These are phyloP conservation scores for rat (Rattus norvegicus) DNA, from an alignment of 2,113 vertebrate genomes.

Conservation along the genomic window DNA sequence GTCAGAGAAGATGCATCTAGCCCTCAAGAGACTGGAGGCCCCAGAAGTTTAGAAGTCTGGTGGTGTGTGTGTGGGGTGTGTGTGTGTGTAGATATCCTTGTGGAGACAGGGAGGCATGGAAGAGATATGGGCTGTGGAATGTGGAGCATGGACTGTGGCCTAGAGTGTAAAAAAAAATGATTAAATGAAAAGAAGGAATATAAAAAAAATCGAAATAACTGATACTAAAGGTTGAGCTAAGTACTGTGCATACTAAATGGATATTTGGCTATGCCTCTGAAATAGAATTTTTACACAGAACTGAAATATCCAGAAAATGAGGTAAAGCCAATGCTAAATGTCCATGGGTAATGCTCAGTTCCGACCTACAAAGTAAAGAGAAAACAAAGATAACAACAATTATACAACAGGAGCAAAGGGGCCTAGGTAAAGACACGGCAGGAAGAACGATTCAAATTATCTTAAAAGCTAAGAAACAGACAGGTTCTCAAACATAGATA, in stretches of 20 bases:
- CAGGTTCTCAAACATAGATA: slow-evolving; percentile 13
- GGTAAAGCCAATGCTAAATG: background rate
- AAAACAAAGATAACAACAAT: background rate
- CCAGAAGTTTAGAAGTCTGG: too few relatives aligned
- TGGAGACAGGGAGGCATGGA: too few relatives aligned
- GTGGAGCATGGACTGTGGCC: too few relatives aligned
- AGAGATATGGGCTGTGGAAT: too few relatives aligned
- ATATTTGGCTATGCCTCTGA: background rate
- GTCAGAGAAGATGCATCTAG: too few relatives aligned
- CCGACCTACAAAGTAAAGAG: background rate
- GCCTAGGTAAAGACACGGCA: background rate
- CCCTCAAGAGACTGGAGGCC: too few relatives aligned
- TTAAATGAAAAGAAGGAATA: too few relatives aligned
- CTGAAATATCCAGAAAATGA: background rate
- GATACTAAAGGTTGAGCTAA: background rate
- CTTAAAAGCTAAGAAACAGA: background rate
- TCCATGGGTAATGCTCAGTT: background rate
- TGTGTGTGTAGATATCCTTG: too few relatives aligned
- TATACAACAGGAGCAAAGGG: background rate
- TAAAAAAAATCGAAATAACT: slow-evolving; percentile 19
- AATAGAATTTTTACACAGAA: background rate
- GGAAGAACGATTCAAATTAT: background rate
- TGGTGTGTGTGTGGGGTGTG: too few relatives aligned
- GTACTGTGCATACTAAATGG: background rate
- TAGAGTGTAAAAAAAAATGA: too few relatives aligned